Evolutionary conservation across 2,113 vertebrate species (phyloP).

Genomic region (Plecotus auritus): DNA sequence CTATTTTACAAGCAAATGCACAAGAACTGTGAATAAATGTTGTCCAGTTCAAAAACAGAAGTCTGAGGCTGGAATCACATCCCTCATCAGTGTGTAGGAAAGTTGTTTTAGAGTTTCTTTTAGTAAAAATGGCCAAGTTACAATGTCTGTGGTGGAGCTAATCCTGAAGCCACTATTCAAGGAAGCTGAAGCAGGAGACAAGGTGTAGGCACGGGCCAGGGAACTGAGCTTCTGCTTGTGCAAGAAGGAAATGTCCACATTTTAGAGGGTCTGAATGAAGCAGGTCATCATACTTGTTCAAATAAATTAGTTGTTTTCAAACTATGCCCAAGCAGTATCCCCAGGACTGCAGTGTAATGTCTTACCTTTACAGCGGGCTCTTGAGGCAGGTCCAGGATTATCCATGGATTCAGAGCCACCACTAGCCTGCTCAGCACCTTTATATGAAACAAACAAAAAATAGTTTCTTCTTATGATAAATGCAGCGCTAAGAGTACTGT

Average conservation of each 20-base stretch:
- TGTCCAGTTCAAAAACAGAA: background rate
- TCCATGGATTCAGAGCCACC: background rate
- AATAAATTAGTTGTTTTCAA: background rate
- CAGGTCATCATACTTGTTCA: background rate
- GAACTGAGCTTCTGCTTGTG: background rate
- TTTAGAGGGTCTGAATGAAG: background rate
- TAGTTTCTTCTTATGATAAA: background rate
- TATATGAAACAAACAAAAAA: background rate
- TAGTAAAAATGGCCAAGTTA: background rate
- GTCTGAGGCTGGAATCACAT: background rate
- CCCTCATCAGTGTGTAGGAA: background rate
- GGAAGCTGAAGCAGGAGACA: background rate
- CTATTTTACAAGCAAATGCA: background rate
- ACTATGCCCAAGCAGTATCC: background rate
- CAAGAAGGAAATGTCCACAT: background rate
- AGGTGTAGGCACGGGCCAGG: background rate
- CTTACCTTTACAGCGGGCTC: background rate
- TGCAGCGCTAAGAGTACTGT: background rate
- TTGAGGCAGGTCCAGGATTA: background rate
- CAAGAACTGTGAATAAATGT: background rate
- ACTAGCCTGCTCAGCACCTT: background rate
- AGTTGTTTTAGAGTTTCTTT: background rate
- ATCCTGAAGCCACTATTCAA: background rate
- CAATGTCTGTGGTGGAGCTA: background rate
- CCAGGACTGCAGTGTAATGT: background rate